Conservation (phyloP, 2,888 invertebrate species). For the Podabrus alpinus region DNA sequence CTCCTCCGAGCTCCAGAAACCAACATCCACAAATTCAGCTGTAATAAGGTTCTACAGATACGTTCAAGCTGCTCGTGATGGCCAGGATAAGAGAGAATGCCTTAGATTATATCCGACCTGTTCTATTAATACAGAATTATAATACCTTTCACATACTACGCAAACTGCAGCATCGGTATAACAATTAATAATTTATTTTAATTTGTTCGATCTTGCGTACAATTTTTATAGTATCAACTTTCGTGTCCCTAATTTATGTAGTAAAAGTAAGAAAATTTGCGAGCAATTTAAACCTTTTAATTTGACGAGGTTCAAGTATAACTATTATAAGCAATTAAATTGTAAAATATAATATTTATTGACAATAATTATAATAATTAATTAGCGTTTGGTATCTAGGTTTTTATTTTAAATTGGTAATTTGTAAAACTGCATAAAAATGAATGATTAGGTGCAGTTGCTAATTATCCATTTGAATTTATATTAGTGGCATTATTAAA, state of each 20-base stretch:
- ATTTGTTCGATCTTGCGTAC: neutral
- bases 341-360: neutral
- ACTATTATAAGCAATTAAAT: neutral
- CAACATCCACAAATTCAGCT: conserved; percentile 67
- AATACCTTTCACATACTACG: conserved; percentile 6
- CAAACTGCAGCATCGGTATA: neutral
- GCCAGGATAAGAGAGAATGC: conserved; percentile 81
- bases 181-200: neutral
- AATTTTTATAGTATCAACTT: neutral
- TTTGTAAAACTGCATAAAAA: neutral
- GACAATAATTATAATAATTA: neutral
- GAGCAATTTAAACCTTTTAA: neutral
- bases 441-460: neutral
- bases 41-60: conserved; percentile 78
- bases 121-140: conserved; percentile 66
- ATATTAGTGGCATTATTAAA: neutral
- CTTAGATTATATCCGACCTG: conserved; percentile 69
- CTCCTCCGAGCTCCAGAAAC: conserved; percentile 72
- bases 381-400: neutral
- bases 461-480: neutral
- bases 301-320: neutral
- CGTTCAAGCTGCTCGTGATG: conserved; percentile 80
- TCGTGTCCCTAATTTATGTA: neutral
- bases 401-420: neutral
- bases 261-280: neutral